phyloP scores from a whole-genome alignment of 1,140 invertebrate genomes.

The Drosophila santomea region DNA sequence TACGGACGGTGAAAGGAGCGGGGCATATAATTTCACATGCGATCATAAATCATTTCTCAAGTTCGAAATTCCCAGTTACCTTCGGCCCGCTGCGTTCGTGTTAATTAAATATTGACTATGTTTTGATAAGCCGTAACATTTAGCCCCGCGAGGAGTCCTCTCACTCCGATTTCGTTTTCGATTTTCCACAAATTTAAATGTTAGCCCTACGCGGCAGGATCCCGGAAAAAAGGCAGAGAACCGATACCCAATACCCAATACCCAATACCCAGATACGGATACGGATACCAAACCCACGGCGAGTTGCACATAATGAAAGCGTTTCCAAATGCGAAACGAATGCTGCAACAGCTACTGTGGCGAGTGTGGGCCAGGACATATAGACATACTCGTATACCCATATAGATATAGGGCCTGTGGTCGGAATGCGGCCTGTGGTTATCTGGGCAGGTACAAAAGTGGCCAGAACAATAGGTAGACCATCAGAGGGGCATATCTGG shows the following conservation, averaged over 20 bases:
- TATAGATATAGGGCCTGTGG: conserved; percentile 38
- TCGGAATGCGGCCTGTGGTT: conserved; percentile 34
- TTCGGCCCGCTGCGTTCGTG: conserved; percentile 69
- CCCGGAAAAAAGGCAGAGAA: conserved; percentile 5
- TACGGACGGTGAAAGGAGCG: not conserved
- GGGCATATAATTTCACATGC: conserved; percentile 48
- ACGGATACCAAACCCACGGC: conserved; percentile 15
- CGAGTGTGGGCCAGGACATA: conserved; percentile 48
- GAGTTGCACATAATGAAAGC: conserved; percentile 70
- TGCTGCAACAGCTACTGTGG: conserved; percentile 75
- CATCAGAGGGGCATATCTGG: not conserved
- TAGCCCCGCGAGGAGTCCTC: conserved; percentile 48
- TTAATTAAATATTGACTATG: conserved; percentile 84
- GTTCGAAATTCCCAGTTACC: conserved; percentile 13
- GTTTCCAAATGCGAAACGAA: conserved; percentile 84
- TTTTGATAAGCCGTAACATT: conserved; percentile 79
- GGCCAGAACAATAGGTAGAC: conserved; percentile 12
- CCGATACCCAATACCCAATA: no score
- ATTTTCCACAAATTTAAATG: conserved; percentile 72
- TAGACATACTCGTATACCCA: conserved; percentile 5
- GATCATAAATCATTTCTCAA: conserved; percentile 72
- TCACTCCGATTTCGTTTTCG: conserved; percentile 31
- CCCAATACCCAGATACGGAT: not conserved
- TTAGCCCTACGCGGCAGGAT: conserved; percentile 61
- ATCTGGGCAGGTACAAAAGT: conserved; percentile 35